A percentile compares a stretch with the other conserved stretches of the same genome.
Conservation (phyloP, 2,888 invertebrate species). For the Deladenus siricidicola region DNA sequence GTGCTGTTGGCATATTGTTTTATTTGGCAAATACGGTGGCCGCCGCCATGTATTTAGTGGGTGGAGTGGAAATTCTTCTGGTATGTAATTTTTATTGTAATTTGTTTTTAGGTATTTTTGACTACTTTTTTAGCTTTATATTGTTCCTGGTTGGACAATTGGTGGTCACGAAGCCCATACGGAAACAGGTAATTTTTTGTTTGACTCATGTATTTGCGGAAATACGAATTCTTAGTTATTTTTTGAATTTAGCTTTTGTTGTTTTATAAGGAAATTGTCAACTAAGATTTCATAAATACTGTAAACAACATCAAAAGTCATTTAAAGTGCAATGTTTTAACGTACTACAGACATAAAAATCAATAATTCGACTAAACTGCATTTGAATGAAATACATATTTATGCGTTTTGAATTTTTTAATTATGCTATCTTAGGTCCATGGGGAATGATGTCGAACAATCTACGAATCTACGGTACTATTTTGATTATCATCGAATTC, state of each 20-base stretch:
- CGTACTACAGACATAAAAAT: not conserved
- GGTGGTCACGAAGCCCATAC: conserved; percentile 49
- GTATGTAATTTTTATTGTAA: conserved; percentile 40
- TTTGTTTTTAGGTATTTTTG: not conserved
- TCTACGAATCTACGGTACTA: conserved; percentile 89
- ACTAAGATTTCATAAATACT: too few relatives aligned
- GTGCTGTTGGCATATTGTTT: conserved; percentile 95
- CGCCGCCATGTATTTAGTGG: conserved; percentile 97
- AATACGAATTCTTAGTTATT: too few relatives aligned
- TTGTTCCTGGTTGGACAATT: conserved; percentile 47
- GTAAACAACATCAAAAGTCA: too few relatives aligned
- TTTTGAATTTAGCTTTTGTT: not conserved
- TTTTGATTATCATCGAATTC: conserved; percentile 79
- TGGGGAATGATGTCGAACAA: conserved; percentile 77
- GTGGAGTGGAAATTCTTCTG: conserved; percentile 57
- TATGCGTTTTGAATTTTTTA: not conserved
- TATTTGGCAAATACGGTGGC: conserved; percentile 96
- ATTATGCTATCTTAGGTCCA: conserved; percentile 3
- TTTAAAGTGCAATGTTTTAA: too few relatives aligned
- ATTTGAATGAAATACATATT: too few relatives aligned
- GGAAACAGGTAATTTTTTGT: conserved; percentile 34
- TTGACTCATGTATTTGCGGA: too few relatives aligned
- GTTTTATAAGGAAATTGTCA: not conserved
- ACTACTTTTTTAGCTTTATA: conserved; percentile 39
- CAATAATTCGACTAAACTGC: too few relatives aligned